Base-by-base conservation (phyloP, 2,888 invertebrate genomes). In the Perizoma flavofasciatum region DNA sequence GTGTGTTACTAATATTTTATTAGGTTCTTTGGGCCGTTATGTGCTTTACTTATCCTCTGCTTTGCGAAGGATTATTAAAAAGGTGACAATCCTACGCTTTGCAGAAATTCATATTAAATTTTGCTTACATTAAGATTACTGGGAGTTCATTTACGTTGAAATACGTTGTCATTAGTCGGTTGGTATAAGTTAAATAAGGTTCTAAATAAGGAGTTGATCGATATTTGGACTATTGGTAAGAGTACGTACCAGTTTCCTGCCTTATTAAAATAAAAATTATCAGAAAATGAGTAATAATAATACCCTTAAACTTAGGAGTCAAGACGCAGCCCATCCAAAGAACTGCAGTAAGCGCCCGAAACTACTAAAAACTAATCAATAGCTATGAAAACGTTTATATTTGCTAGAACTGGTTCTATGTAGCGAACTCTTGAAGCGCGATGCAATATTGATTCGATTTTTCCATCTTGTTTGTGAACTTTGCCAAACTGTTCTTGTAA, bases 1-100 rank as follows among this genome's bases (percentile, higher is more conserved):
- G 72, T 71, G 63, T 70, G 74, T 75, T 71, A 72, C 73, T 75
- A 79, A 79, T 78, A 78, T 77, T 77, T 78, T 79, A 79, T 78
- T 75, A 75, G 74, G 60, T 59, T 57, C 61, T 61, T 50, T 52
- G 45, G 62, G 70, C 72, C 70, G 73, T 72, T 69, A 67, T 71
- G 68, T 63, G 63, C 64, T 68, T 68, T 71, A 71, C 73, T 74
- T 74, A 73, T 63, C 67, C 67, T 62, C 48, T 59, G 63, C 67
- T 63, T n/a, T 64, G 69, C 61, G 54, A 65, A 63, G 67, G 73
- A 63, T 72, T 71, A 71, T 66, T 66, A 71, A 74, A 73, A 72
- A 75, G 72, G 74, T 72, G 72, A 70, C 71, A 71, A 68, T 72
- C 66, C 57, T 55, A 61, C 63, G 65, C 46, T 69, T 54, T 56